Percentiles rank a stretch among this genome's conserved stretches.
These are phyloP conservation scores for Agrypnus murinus DNA, from an alignment of 2,888 invertebrate genomes.

Conservation along the genomic window DNA sequence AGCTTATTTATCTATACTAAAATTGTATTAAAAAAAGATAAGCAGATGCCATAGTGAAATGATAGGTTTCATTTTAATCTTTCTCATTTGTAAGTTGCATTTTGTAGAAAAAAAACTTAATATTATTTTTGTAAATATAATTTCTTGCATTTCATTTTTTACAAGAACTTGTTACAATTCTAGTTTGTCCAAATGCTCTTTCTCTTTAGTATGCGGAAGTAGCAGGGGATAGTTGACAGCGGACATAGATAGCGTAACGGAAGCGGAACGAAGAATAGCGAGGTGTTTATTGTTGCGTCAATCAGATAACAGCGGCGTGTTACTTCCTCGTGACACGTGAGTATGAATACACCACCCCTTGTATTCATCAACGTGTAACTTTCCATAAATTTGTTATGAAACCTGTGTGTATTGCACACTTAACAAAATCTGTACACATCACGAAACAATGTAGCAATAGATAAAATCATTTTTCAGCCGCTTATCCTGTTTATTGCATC, in stretches of 20 bases:
- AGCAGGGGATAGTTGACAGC: slow-evolving; percentile 53
- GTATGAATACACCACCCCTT: slow-evolving; percentile 49
- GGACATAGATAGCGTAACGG: slow-evolving; percentile 59
- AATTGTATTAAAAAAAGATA: too few species aligned
- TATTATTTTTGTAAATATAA: background rate
- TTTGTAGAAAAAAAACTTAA: too few species aligned
- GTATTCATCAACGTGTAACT: slow-evolving; percentile 48
- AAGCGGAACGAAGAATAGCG: slow-evolving; percentile 60
- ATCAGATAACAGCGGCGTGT: slow-evolving; percentile 52
- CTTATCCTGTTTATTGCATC: slow-evolving; percentile 51
- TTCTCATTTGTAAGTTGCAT: too few species aligned
- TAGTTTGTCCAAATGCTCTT: slow-evolving; percentile 32
- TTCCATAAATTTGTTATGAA: slow-evolving; percentile 47
- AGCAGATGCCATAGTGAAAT: too few species aligned
- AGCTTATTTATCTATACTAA: too few species aligned
- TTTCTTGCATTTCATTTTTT: background rate
- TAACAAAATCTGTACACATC: slow-evolving; percentile 50
- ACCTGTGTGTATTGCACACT: slow-evolving; percentile 39
- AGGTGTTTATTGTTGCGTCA: slow-evolving; percentile 59
- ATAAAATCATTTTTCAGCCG: slow-evolving; percentile 49
- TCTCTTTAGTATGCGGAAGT: slow-evolving; percentile 39
- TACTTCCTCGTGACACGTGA: slow-evolving; percentile 49
- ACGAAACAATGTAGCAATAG: slow-evolving; percentile 49
- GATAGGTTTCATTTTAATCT: too few species aligned
- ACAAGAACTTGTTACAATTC: slow-evolving; percentile 6